Conservation (phyloP, 2,113 vertebrate genomes). For the Nibea albiflora region DNA sequence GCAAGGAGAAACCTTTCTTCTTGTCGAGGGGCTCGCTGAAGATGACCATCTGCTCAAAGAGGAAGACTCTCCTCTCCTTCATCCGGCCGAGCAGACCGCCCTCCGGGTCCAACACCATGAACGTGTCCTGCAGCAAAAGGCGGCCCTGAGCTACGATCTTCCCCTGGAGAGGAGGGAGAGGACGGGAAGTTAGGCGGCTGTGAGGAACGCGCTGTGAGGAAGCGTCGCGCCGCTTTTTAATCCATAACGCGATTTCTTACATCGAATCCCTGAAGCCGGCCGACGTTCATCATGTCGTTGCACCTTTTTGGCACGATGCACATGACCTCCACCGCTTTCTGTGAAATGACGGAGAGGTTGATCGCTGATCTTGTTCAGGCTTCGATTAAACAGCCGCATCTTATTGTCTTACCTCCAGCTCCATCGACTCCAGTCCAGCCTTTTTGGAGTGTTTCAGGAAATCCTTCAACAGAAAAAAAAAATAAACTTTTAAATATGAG, state of each 20-base stretch:
- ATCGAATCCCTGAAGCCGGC: conserved; percentile 97
- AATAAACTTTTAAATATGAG: neutral
- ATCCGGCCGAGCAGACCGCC: conserved; percentile 88
- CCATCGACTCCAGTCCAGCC: conserved; percentile 91
- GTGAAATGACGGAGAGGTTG: conserved; percentile 40
- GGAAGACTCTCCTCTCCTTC: conserved; percentile 96
- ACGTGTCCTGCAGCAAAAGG: conserved; percentile 96
- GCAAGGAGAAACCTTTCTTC: conserved; percentile 96
- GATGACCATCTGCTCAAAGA: conserved; percentile 98
- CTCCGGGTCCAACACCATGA: conserved; percentile 94
- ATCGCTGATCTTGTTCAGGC: neutral
- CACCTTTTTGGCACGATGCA: conserved; percentile 97
- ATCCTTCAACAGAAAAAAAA: conserved; percentile 83
- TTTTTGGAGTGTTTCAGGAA: conserved; percentile 98
- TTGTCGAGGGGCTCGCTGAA: conserved; percentile 98
- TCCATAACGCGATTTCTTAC: conserved; percentile 81
- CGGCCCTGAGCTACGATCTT: conserved; percentile 99
- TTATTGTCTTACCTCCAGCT: conserved; percentile 89
- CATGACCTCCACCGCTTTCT: conserved; percentile 99
- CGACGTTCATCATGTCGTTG: conserved; percentile 99
- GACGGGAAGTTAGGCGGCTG: neutral
- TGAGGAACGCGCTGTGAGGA: neutral
- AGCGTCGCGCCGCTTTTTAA: neutral
- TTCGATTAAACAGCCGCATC: neutral
- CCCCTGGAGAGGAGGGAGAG: conserved; percentile 82